Evolutionary conservation across 2,888 invertebrate species (phyloP).

Genomic region (Orgyia antiqua): DNA sequence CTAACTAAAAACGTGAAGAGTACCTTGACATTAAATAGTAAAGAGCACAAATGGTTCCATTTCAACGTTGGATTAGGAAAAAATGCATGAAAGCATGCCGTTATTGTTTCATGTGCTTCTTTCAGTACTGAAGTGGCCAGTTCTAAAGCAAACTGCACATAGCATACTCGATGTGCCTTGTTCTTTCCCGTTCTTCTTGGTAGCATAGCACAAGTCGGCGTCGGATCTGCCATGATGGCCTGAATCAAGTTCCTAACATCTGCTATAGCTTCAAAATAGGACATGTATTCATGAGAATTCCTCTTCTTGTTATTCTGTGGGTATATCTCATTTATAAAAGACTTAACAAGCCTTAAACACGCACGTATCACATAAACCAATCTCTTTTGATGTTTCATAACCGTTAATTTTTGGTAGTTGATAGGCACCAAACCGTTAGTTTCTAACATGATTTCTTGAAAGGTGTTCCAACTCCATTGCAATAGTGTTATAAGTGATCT

Average conservation of each 20-base stretch:
- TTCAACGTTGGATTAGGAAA: constrained; percentile 95
- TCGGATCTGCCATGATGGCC: constrained; percentile 87
- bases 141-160: constrained; percentile 71
- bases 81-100: constrained; percentile 96
- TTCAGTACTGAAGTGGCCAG: constrained; percentile 87
- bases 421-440: constrained; percentile 63
- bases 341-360: constrained; percentile 87
- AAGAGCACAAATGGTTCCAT: constrained; percentile 93
- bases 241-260: constrained; percentile 90
- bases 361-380: constrained; percentile 92
- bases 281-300: constrained; percentile 82
- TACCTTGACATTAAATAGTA: constrained; percentile 84
- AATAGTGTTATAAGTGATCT: constrained; percentile 89
- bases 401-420: constrained; percentile 70
- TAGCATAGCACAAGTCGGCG: constrained; percentile 55
- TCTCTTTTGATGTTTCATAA: constrained; percentile 86
- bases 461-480: constrained; percentile 96
- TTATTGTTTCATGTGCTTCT: constrained; percentile 94
- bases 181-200: constrained; percentile 54
- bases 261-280: constrained; percentile 90
- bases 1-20: not conserved
- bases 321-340: constrained; percentile 94
- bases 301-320: constrained; percentile 81
- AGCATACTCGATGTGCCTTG: constrained; percentile 58
- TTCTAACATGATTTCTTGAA: constrained; percentile 71